Conservation (phyloP, 2,113 vertebrate genomes). For the Himantopus leucocephalus region DNA sequence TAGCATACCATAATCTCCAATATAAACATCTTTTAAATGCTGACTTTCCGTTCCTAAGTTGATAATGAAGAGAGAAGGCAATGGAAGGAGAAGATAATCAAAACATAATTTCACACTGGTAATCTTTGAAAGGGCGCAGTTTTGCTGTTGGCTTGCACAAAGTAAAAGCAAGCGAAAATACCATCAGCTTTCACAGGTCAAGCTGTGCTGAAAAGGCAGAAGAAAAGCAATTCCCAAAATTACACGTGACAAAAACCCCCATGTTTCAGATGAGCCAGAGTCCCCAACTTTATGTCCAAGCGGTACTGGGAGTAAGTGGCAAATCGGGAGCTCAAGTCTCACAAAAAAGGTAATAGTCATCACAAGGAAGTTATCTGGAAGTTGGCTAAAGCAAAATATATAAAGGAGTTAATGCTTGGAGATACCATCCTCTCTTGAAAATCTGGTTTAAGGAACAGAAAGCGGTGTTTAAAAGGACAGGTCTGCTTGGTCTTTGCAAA, state of each 20-base stretch:
- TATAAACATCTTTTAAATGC: neutral
- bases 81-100: neutral
- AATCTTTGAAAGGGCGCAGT: neutral
- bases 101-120: neutral
- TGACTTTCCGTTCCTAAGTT: neutral
- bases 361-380: neutral
- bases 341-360: neutral
- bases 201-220: neutral
- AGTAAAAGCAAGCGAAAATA: neutral
- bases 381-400: neutral
- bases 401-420: neutral
- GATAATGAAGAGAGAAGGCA: neutral
- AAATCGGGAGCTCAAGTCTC: neutral
- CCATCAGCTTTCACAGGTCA: neutral
- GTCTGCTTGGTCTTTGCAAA: neutral
- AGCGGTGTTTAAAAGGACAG: neutral
- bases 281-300: neutral
- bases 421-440: neutral
- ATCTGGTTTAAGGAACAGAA: neutral
- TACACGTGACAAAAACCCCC: fast-evolving
- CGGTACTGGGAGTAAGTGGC: neutral
- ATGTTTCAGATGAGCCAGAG: neutral
- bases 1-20: neutral
- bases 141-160: neutral
- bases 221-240: neutral